A percentile compares a stretch with the other conserved stretches of the same genome.
Conservation (phyloP, 2,113 vertebrate genomes). For the Tinamus guttatus region DNA sequence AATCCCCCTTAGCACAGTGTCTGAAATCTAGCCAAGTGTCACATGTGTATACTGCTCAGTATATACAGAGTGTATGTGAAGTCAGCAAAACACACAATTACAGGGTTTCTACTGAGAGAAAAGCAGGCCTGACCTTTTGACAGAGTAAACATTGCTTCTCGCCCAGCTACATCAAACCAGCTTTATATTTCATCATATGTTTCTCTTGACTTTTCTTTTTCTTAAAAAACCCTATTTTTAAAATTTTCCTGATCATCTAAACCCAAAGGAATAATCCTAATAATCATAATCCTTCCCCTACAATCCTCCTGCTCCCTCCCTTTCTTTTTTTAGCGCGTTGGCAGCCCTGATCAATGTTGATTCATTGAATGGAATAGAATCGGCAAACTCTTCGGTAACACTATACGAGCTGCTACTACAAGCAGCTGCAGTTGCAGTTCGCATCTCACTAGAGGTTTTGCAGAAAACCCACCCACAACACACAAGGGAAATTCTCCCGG, state of each 20-base stretch:
- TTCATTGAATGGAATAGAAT: conserved; percentile 72
- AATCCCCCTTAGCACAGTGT: neutral
- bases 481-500: conserved; percentile 80
- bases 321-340: conserved; percentile 39
- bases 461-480: conserved; percentile 80
- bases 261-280: conserved; percentile 61
- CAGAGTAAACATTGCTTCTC: conserved; percentile 35
- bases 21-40: conserved; percentile 66
- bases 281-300: conserved; percentile 43
- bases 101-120: conserved; percentile 26
- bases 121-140: conserved; percentile 32
- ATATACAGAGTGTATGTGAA: neutral
- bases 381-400: conserved; percentile 73
- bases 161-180: neutral
- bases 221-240: conserved; percentile 51
- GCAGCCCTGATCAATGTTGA: conserved; percentile 64
- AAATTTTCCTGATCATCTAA: conserved; percentile 55
- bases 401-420: conserved; percentile 76
- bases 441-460: conserved; percentile 75
- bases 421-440: conserved; percentile 80
- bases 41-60: conserved; percentile 4
- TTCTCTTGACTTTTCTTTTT: neutral
- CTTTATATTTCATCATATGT: neutral
- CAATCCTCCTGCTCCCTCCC: neutral
- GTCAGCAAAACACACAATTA: conserved; percentile 54